A percentile compares a stretch with the other conserved stretches of the same genome.
Evolutionary conservation across 2,797 vertebrate species (phyloP).

Genomic region (Chiloscyllium punctatum): DNA sequence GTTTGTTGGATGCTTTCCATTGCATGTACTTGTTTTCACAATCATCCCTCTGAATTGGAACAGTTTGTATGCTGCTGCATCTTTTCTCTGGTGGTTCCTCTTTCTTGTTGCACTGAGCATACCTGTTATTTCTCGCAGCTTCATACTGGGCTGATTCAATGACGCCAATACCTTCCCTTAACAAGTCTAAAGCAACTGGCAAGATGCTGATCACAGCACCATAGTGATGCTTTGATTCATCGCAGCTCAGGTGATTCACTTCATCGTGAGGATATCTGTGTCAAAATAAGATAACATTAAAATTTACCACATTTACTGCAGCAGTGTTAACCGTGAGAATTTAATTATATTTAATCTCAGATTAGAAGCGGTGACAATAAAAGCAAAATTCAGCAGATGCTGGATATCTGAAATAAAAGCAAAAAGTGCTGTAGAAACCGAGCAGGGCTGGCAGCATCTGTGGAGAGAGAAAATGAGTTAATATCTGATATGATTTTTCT

Average conservation of each 20-base stretch:
- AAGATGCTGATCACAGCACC: constrained; percentile 69
- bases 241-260: constrained; percentile 66
- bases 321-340: background rate
- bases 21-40: constrained; percentile 7
- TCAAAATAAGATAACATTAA: background rate
- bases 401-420: too few relatives aligned
- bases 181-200: constrained; percentile 58
- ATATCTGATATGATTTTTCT: too few relatives aligned
- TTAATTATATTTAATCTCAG: background rate
- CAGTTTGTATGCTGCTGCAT: background rate
- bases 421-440: too few relatives aligned
- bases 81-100: background rate
- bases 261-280: constrained; percentile 64
- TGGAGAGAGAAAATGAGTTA: too few relatives aligned
- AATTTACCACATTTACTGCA: background rate
- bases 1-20: constrained; percentile 12
- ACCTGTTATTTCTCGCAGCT: constrained; percentile 37
- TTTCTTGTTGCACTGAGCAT: constrained; percentile 5
- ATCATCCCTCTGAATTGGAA: background rate
- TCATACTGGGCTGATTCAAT: constrained; percentile 41
- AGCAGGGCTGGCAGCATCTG: too few relatives aligned
- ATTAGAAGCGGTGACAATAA: background rate
- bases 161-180: constrained; percentile 54
- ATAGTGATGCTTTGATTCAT: constrained; percentile 62
- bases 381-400: background rate